Conservation (phyloP, 2,113 vertebrate species). For the Chaenogobius annularis region DNA sequence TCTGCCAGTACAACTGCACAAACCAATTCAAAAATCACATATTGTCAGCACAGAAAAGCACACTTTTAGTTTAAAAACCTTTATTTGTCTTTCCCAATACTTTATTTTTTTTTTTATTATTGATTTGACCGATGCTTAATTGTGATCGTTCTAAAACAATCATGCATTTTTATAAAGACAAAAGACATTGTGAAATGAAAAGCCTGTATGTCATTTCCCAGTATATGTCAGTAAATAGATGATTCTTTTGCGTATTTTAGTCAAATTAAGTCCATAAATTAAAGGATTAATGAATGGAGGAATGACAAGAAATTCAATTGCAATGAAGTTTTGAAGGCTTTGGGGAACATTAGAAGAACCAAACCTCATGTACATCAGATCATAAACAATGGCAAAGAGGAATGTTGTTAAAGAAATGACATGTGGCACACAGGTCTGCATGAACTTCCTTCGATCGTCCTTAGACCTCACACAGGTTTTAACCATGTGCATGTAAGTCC, state of each 20-base stretch:
- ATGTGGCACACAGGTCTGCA: constrained; percentile 58
- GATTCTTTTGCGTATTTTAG: constrained; percentile 49
- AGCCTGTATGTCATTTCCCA: neutral
- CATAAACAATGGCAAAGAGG: constrained; percentile 18
- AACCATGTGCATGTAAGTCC: constrained; percentile 47
- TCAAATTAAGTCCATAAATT: constrained; percentile 51
- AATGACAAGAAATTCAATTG: constrained; percentile 44
- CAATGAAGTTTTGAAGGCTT: constrained; percentile 43
- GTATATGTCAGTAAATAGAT: neutral
- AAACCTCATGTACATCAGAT: constrained; percentile 49
- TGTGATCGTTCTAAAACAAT: too few relatives aligned
- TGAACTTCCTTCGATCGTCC: constrained; percentile 37
- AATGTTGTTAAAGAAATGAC: constrained; percentile 38
- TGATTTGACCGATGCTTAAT: too few relatives aligned
- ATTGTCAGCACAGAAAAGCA: too few relatives aligned
- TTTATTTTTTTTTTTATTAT: too few relatives aligned
- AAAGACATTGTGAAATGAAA: neutral
- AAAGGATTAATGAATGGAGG: constrained; percentile 46
- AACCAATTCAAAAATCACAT: too few relatives aligned
- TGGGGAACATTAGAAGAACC: constrained; percentile 21
- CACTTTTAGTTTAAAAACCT: too few relatives aligned
- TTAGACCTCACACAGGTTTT: constrained; percentile 22
- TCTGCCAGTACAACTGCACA: too few relatives aligned
- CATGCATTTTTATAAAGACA: neutral
- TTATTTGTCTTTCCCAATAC: too few relatives aligned